Conservation (phyloP, 2,888 invertebrate genomes). For the Sinodicranocentrus sp. region DNA sequence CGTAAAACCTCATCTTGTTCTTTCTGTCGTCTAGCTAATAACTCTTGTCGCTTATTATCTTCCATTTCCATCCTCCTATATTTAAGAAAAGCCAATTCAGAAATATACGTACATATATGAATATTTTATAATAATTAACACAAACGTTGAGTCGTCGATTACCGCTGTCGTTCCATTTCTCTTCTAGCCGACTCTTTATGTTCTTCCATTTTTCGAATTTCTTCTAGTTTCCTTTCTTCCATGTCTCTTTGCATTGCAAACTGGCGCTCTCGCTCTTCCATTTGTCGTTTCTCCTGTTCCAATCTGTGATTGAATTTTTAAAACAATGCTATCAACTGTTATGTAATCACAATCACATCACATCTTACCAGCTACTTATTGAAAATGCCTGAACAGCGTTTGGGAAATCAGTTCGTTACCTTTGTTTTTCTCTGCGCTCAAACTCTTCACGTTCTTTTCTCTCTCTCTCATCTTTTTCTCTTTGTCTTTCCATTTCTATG, state of each 20-base stretch:
- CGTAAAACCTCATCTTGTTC: conserved; percentile 91
- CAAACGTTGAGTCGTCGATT: too few relatives aligned
- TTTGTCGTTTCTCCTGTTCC: conserved; percentile 87
- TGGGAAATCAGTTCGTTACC: too few relatives aligned
- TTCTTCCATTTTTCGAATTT: conserved; percentile 87
- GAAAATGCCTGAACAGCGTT: too few relatives aligned
- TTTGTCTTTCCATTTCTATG: conserved; percentile 88
- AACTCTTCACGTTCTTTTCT: conserved; percentile 94
- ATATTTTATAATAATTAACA: background rate
- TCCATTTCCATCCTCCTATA: conserved; percentile 90
- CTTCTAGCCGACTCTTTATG: conserved; percentile 89
- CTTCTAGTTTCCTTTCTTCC: conserved; percentile 87
- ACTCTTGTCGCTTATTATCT: conserved; percentile 91
- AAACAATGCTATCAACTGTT: too few relatives aligned
- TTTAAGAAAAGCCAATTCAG: background rate
- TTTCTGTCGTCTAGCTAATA: conserved; percentile 90
- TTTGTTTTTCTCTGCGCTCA: conserved; percentile 89
- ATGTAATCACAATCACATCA: too few relatives aligned
- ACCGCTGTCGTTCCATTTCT: conserved; percentile 96
- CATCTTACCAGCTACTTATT: background rate
- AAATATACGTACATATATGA: background rate
- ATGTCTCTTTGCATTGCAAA: conserved; percentile 88
- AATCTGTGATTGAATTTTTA: too few relatives aligned
- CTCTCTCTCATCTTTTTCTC: conserved; percentile 95
- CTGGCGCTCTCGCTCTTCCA: conserved; percentile 92